phyloP scores from a whole-genome alignment of 2,113 vertebrate genomes.

The Lepus americanus region DNA sequence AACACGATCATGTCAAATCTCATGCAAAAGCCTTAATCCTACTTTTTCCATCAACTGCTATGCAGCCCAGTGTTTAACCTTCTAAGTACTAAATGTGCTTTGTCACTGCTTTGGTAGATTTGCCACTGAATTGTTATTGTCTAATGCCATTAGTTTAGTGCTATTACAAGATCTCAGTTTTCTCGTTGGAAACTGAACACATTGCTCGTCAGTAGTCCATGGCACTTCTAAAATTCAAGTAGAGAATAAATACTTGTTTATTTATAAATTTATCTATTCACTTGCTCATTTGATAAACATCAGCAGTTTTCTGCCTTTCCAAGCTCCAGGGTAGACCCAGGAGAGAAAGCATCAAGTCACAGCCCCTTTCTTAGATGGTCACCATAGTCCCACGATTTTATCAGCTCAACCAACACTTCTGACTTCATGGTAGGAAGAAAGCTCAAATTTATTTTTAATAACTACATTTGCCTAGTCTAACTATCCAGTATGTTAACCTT shows the following conservation, averaged over 20 bases:
- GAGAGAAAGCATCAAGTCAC: background rate
- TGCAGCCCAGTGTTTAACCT: slow-evolving; percentile 84
- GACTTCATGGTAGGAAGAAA: slow-evolving; percentile 1
- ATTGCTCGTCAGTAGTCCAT: background rate
- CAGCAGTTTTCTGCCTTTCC: background rate
- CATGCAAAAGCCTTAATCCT: slow-evolving; percentile 87
- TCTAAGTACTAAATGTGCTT: slow-evolving; percentile 83
- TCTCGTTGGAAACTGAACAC: slow-evolving; percentile 15
- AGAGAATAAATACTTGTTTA: background rate
- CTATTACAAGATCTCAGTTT: slow-evolving; percentile 45
- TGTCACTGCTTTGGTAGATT: slow-evolving; percentile 71
- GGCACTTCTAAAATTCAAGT: background rate
- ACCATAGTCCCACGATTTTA: background rate
- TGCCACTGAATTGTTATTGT: slow-evolving; percentile 70
- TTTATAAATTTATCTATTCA: background rate
- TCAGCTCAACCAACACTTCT: background rate
- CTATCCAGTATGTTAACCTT: background rate
- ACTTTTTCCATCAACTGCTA: slow-evolving; percentile 82
- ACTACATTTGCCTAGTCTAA: background rate
- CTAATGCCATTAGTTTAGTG: slow-evolving; percentile 71
- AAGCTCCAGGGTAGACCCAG: background rate
- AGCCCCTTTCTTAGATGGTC: background rate
- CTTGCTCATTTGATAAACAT: background rate
- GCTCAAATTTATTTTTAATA: background rate
- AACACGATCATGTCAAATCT: slow-evolving; percentile 85